Base-by-base conservation (phyloP, 2,113 vertebrate genomes). In the Triplophysa tibetana region DNA sequence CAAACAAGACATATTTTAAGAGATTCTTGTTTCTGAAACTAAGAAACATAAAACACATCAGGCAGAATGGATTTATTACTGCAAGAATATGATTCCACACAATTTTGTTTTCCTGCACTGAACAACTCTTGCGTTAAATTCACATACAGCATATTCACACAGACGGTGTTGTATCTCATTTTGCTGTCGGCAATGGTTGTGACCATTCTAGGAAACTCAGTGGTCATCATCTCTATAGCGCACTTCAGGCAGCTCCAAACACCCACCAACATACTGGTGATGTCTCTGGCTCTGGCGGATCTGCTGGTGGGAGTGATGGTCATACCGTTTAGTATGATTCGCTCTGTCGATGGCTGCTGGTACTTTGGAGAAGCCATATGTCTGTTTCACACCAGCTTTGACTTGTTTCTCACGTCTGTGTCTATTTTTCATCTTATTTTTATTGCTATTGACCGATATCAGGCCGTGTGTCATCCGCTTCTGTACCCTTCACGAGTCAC, bases 111-210 rank as follows among this genome's bases (percentile, higher is more conserved):
- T 1, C 65, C 87, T 70, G 38, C 67, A 13, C 68, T 65, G 1
- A 92, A 93, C 8, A 77, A 84, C n/a, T 92, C 91, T 63, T 92
- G 92, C 45, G 41, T 75, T 21, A 89, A 87, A 83, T 84, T 78
- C 0, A 13, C 83, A 29, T 83, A 88, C 45, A 66, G 86, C 5
- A 75, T 86, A 0, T 56, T 72, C 4, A 1, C 86, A 54, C 88
- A 85, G 67, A 0, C 86, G 62, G 54, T 68, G 33, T 84, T 88
- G 3, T 88, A 88, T 58, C 26, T 83, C 11, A 19, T 87, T 6
- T 77, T 88, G 62, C 19, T 60, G 5, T 80, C 76, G 6, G 83
- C 83, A 2, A 86, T 87, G 74, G 16, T 33, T 1, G 54, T 87
- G 41, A 87, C 83, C 1, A 65, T 87, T 72, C 63, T 81, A 19